phyloP scores from a whole-genome alignment of 2,797 vertebrate genomes.

The Anas bernieri region DNA sequence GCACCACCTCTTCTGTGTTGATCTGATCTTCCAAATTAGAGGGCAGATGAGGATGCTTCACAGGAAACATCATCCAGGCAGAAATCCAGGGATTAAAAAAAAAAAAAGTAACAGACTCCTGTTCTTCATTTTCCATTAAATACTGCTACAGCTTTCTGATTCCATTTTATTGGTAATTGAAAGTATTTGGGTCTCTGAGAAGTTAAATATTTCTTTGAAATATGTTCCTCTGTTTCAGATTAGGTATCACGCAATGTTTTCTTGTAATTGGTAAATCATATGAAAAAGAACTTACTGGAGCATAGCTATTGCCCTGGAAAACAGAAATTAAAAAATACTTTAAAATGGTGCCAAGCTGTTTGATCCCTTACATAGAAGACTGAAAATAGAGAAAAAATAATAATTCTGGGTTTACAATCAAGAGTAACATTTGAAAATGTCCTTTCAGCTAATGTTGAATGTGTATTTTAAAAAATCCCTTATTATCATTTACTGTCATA shows the following conservation, averaged over 20 bases:
- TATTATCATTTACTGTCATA: not conserved
- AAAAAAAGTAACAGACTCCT: not conserved
- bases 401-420: not conserved
- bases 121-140: not conserved
- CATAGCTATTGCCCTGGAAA: not conserved
- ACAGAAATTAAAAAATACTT: not conserved
- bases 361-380: not conserved
- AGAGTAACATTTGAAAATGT: not conserved
- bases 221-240: not conserved
- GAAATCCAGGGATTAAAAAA: not conserved
- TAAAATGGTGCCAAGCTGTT: not conserved
- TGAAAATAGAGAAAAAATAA: not conserved
- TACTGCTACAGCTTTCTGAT: not conserved
- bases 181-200: not conserved
- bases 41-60: not conserved
- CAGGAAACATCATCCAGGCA: not conserved
- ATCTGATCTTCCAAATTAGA: not conserved
- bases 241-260: not conserved
- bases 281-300: constrained; percentile 2
- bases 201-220: not conserved
- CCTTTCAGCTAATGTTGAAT: not conserved
- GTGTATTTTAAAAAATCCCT: not conserved
- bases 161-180: not conserved
- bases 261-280: not conserved
- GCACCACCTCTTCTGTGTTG: not conserved